phyloP scores from a whole-genome alignment of 2,113 vertebrate species.

The Amphilophus citrinellus region DNA sequence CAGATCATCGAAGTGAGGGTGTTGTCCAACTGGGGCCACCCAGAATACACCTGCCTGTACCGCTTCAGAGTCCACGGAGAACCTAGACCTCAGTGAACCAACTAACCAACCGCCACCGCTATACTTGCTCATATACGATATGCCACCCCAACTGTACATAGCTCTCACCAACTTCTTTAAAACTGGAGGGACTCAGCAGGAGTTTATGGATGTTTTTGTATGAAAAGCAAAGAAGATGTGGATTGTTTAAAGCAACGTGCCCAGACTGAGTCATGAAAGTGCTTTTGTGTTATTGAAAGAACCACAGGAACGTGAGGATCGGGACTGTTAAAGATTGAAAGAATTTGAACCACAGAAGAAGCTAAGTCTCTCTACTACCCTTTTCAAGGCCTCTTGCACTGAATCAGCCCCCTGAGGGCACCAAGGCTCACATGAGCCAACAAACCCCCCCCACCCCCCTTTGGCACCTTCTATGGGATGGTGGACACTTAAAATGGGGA shows the following conservation, averaged over 20 bases:
- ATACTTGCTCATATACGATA: constrained; percentile 23
- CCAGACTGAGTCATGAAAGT: constrained; percentile 29
- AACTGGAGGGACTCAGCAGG: constrained; percentile 24
- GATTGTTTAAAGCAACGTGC: constrained; percentile 56
- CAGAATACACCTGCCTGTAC: constrained; percentile 94
- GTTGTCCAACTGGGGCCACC: constrained; percentile 94
- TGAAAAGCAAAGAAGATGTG: constrained; percentile 29
- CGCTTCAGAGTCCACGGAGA: constrained; percentile 90
- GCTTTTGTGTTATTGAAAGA: constrained; percentile 50
- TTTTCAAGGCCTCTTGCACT: constrained; percentile 73
- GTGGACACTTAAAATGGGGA: constrained; percentile 7
- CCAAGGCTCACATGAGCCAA: constrained; percentile 35
- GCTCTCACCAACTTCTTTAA: constrained; percentile 37
- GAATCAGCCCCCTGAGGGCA: constrained; percentile 45
- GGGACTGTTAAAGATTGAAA: constrained; percentile 38
- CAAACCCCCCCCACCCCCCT: constrained; percentile 14
- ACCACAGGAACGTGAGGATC: constrained; percentile 40
- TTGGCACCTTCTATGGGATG: constrained; percentile 20
- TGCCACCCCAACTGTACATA: constrained; percentile 71
- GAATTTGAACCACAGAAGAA: constrained; percentile 55
- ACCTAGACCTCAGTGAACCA: constrained; percentile 65
- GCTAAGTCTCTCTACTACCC: constrained; percentile 39
- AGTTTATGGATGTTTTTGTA: constrained; percentile 39
- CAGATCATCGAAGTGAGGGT: constrained; percentile 94
- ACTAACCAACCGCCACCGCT: constrained; percentile 15